A percentile compares a stretch with the other conserved stretches of the same genome.
These are phyloP conservation scores for Caenorhabditis uteleia DNA, from an alignment of 2,888 invertebrate genomes.

Conservation along the genomic window DNA sequence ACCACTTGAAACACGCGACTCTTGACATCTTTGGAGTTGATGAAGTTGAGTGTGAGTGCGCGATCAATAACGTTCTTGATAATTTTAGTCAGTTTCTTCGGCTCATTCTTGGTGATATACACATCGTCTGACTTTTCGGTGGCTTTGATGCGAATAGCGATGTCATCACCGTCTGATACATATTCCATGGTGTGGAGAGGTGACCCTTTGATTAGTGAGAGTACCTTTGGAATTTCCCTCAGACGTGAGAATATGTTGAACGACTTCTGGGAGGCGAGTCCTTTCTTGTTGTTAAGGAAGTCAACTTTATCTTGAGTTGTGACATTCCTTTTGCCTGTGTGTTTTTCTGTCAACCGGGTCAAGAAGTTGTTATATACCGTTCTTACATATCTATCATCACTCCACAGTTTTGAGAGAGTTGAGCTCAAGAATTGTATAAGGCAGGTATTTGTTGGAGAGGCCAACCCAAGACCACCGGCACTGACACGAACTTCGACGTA, in stretches of 20 bases:
- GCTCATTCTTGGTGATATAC: background rate
- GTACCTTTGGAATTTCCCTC: background rate
- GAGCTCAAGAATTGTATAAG: conserved; percentile 7
- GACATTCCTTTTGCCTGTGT: background rate
- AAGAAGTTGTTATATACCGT: conserved; percentile 1
- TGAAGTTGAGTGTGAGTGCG: conserved; percentile 1
- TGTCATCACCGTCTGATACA: background rate
- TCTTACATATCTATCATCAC: conserved; percentile 4
- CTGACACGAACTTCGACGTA: too few relatives aligned
- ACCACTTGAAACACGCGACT: background rate
- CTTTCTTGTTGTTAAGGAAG: conserved; percentile 7
- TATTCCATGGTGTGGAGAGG: conserved; percentile 3
- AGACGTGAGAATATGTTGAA: conserved; percentile 6
- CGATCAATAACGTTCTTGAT: conserved; percentile 1
- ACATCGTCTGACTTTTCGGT: background rate
- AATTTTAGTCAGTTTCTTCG: background rate
- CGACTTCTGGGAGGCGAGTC: too few relatives aligned
- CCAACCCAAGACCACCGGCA: too few relatives aligned
- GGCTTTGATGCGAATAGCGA: conserved; percentile 6
- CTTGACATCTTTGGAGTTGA: background rate
- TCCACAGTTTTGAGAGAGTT: conserved; percentile 10
- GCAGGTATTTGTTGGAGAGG: too few relatives aligned
- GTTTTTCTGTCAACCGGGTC: background rate
- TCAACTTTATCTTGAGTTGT: background rate
- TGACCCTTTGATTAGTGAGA: background rate